A percentile compares a stretch with the other conserved stretches of the same genome.
phyloP scores from a whole-genome alignment of 2,113 vertebrate genomes.

The Xiphophorus maculatus region DNA sequence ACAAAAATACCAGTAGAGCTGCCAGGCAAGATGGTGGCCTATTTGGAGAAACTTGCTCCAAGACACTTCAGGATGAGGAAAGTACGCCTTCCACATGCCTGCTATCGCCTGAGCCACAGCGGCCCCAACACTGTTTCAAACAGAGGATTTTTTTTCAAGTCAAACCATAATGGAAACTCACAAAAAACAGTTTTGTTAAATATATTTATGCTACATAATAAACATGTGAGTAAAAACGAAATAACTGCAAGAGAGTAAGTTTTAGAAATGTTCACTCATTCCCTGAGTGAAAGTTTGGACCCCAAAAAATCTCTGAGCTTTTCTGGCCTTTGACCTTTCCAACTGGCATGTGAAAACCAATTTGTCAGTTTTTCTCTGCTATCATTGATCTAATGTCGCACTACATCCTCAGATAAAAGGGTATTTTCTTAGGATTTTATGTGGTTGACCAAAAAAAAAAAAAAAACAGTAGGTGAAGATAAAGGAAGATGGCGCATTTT shows the following conservation, averaged over 20 bases:
- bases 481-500: too few species aligned
- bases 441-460: too few species aligned
- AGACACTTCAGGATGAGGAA: neutral
- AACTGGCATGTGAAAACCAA: neutral
- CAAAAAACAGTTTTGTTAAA: neutral
- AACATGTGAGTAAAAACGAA: conserved; percentile 2
- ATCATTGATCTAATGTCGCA: too few species aligned
- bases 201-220: neutral
- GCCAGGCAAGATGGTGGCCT: neutral
- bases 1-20: neutral
- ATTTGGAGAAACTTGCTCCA: neutral
- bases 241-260: neutral
- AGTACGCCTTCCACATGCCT: too few species aligned
- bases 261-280: neutral
- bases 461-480: too few species aligned
- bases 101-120: neutral
- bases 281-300: conserved; percentile 3
- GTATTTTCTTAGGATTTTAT: too few species aligned
- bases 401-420: too few species aligned
- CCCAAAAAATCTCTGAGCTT: neutral
- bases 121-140: neutral
- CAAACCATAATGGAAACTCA: neutral
- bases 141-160: neutral
- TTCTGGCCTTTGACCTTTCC: conserved; percentile 24
- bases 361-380: too few species aligned